Conservation (phyloP, 2,888 invertebrate genomes). For the Trichogramma dendrolimi region DNA sequence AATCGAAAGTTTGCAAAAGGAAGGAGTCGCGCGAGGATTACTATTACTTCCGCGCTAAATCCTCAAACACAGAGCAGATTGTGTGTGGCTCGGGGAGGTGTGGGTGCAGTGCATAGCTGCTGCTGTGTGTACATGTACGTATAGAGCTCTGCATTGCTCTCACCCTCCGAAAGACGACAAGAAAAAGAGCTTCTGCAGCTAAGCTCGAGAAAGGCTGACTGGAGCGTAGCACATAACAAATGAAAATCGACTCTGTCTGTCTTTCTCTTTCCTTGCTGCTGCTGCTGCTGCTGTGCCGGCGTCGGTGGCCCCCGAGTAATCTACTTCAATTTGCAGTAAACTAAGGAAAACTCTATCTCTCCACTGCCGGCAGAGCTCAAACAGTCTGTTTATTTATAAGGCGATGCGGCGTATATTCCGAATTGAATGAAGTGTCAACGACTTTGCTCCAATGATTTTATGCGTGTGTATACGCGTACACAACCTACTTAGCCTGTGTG, state of each 20-base stretch:
- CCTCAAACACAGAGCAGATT: conserved; percentile 23
- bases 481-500: too few species aligned
- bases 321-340: conserved; percentile 49
- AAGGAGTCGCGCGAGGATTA: conserved; percentile 45
- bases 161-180: neutral
- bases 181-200: neutral
- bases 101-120: too few species aligned
- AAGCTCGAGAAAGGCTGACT: neutral
- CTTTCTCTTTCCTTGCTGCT: too few species aligned
- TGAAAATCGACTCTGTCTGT: conserved; percentile 35
- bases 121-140: too few species aligned
- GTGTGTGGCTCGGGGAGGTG: too few species aligned
- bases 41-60: conserved; percentile 46
- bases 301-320: conserved; percentile 33
- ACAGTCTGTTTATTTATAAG: too few species aligned
- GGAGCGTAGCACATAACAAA: conserved; percentile 11
- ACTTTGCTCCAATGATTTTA: too few species aligned
- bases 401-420: too few species aligned
- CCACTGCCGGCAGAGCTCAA: neutral
- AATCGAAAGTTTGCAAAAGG: conserved; percentile 22
- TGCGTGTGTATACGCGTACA: too few species aligned
- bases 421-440: too few species aligned
- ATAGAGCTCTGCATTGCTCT: too few species aligned
- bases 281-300: too few species aligned
- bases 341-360: conserved; percentile 27